Percentiles rank a stretch among this genome's conserved stretches.
These are phyloP conservation scores for Aramus guarauna DNA, from an alignment of 2,113 vertebrate genomes.

Conservation along the genomic window DNA sequence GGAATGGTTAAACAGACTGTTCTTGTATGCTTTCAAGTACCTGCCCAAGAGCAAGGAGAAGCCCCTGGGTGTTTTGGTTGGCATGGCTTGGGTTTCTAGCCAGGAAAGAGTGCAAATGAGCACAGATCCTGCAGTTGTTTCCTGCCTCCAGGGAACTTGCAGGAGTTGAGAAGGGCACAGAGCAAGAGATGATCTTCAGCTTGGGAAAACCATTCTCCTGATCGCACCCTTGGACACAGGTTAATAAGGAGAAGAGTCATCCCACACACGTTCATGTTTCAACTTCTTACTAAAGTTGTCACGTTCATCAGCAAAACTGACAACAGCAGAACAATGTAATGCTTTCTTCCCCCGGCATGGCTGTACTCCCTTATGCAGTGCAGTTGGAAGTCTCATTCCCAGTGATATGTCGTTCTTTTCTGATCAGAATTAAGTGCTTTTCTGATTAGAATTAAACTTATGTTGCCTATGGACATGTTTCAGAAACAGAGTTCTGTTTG, in stretches of 20 bases:
- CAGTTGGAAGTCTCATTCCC: not conserved
- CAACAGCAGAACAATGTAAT: not conserved
- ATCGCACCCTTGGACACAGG: not conserved
- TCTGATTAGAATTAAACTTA: not conserved
- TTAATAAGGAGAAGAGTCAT: not conserved
- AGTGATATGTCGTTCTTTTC: not conserved
- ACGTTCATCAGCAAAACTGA: not conserved
- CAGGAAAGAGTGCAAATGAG: not conserved
- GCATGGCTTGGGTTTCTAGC: not conserved
- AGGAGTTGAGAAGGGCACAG: not conserved
- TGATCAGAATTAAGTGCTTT: not conserved
- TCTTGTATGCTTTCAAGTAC: not conserved
- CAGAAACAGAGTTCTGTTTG: not conserved
- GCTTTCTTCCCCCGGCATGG: not conserved
- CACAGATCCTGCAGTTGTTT: not conserved
- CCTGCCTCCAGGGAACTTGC: not conserved
- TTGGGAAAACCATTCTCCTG: not conserved
- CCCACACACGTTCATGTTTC: not conserved
- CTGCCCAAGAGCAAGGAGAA: not conserved
- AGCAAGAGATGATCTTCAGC: not conserved
- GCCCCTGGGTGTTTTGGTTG: not conserved
- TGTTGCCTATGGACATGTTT: rapidly evolving
- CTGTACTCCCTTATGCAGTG: rapidly evolving
- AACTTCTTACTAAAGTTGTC: not conserved
- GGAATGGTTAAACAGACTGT: not conserved